Base-by-base conservation (phyloP, 1,140 invertebrate genomes). In the Holcopasites calliopsidis region DNA sequence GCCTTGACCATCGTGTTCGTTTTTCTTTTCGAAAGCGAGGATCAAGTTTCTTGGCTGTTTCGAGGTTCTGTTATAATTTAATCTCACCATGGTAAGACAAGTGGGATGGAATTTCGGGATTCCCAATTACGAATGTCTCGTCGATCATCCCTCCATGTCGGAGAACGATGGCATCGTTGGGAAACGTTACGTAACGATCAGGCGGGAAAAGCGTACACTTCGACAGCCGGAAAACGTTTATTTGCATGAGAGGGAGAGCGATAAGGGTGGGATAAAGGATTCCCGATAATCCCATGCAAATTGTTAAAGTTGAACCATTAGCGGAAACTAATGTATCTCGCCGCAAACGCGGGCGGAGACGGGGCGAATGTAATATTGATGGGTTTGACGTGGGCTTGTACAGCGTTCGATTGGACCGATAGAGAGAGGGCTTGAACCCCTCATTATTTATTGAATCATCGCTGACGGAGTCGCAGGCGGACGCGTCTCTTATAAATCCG, bases 271-370 rank as follows among this genome's bases (percentile, higher is more conserved):
- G 55, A 61, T 79, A 81, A 86, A 80, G 83, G 84, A 84, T 84
- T 80, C 73, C 60, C 49, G 69, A 66, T 89, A 90, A 90, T 90
- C 85, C 62, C 68, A 88, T 89, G 88, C 84, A 90, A 89, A 89
- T 89, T 86, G 86, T 88, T 83, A 87, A 87, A 88, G 86, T 88
- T 88, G 82, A 66, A 77, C 82, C 81, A 88, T 88, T 84, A 88
- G 82, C 85, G 79, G 68, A 79, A 82, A 84, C 81, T 87, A 89
- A 88, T 86, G 80, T 72, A 79, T 88, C 87, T 88, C 85, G 75
- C 84, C 74, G 72, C 60, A n/a, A n/a, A n/a, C n/a, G n/a, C n/a
- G n/a, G n/a, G n/a, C 50, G 47, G 74, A 62, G 68, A 62, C 77
- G 79, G 77, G 5, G 47, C 76, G 81, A 84, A 87, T 88, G 72